These are phyloP conservation scores for Metaphire vulgaris DNA, from an alignment of 1,140 invertebrate species.

Conservation along the genomic window DNA sequence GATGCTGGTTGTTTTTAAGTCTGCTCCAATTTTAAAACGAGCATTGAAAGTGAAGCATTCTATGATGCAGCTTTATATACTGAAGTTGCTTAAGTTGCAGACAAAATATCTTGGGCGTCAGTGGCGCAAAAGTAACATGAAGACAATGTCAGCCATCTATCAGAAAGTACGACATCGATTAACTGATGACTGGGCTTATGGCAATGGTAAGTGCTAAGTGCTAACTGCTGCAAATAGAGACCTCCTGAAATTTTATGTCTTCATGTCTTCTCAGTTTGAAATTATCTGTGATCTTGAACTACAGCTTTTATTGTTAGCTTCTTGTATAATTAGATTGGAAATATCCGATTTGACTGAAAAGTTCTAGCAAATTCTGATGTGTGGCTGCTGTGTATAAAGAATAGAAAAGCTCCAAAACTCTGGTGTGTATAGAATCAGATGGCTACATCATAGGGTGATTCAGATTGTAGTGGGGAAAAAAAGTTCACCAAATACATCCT, in stretches of 20 bases:
- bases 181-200: conserved; percentile 99
- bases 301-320: no score
- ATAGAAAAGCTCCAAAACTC: no score
- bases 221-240: no score
- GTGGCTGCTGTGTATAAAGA: background rate
- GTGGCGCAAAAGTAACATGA: conserved; percentile 99
- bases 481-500: no score
- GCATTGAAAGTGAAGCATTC: conserved; percentile 84
- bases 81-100: conserved; percentile 99
- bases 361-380: background rate
- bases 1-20: conserved; percentile 99
- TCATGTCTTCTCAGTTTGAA: no score
- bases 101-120: conserved; percentile 97
- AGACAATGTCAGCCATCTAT: conserved; percentile 98
- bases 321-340: background rate
- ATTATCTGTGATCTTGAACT: no score
- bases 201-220: conserved; percentile 66
- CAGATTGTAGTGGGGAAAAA: no score
- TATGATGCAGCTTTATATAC: conserved; percentile 95
- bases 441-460: no score
- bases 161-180: conserved; percentile 78
- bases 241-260: no score
- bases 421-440: no score
- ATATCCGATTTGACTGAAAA: background rate
- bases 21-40: conserved; percentile 93